Percentiles rank a stretch among this genome's conserved stretches.
Conservation (phyloP, 2,888 invertebrate species). For the Odontothrips loti region DNA sequence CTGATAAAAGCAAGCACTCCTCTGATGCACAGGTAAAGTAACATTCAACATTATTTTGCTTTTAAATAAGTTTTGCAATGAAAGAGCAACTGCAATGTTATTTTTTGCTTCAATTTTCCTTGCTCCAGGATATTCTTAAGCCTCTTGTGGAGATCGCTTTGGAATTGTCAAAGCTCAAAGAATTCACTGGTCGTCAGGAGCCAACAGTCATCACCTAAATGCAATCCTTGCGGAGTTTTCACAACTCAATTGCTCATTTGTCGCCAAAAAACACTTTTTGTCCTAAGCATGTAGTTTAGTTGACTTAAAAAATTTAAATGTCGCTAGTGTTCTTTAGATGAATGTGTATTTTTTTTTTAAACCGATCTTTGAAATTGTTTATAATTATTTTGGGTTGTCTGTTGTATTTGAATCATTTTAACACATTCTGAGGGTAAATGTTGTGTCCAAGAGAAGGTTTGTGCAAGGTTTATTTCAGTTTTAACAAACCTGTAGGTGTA, state of each 20-base stretch:
- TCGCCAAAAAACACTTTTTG: neutral
- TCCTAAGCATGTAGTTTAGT: neutral
- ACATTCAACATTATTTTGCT: neutral
- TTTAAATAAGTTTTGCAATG: neutral
- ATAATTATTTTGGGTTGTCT: neutral
- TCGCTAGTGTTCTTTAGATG: neutral
- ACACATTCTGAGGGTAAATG: no score
- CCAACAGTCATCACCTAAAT: slow-evolving; percentile 94
- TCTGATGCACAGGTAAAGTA: slow-evolving; percentile 57
- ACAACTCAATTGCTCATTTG: neutral
- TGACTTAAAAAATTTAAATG: neutral
- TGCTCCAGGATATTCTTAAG: slow-evolving; percentile 62
- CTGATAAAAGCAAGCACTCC: slow-evolving; percentile 55
- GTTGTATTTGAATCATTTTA: neutral
- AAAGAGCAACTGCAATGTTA: slow-evolving; percentile 40
- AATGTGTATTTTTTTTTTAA: neutral
- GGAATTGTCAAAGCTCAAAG: slow-evolving; percentile 71
- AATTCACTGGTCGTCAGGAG: slow-evolving; percentile 80
- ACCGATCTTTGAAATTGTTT: neutral
- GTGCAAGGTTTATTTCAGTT: no score
- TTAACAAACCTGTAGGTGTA: no score
- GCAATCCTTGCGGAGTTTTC: neutral
- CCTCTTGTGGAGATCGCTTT: slow-evolving; percentile 87
- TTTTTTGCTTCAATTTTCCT: slow-evolving; percentile 30
- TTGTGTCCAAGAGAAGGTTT: no score